Evolutionary conservation across 2,113 vertebrate species (phyloP).

Genomic region (Pandion haliaetus): DNA sequence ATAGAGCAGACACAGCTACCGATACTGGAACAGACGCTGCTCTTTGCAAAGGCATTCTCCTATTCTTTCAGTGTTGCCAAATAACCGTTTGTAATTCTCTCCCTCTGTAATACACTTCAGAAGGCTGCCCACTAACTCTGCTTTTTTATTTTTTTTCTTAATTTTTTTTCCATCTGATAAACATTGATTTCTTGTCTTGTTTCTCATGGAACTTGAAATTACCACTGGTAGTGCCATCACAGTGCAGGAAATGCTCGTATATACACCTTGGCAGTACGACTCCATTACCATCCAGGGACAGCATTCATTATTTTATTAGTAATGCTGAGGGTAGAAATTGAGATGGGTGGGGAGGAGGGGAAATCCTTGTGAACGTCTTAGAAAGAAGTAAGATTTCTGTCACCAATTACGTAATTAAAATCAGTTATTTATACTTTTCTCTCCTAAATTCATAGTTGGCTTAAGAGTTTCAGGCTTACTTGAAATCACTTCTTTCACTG

Average conservation of each 20-base stretch:
- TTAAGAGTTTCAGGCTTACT: neutral
- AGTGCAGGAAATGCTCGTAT: neutral
- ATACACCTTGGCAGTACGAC: neutral
- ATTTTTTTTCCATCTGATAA: neutral
- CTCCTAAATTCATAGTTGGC: neutral
- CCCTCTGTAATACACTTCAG: neutral
- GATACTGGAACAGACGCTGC: neutral
- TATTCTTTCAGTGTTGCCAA: neutral
- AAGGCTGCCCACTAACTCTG: neutral
- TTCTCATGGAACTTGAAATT: slow-evolving; percentile 15
- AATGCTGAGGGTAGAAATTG: neutral
- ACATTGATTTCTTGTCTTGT: neutral
- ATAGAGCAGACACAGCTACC: neutral
- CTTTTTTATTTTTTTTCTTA: neutral
- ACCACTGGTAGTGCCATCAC: neutral
- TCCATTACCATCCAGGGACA: neutral
- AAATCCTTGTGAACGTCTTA: neutral
- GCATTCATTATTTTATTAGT: neutral
- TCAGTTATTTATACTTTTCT: neutral
- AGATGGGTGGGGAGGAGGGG: too few species aligned
- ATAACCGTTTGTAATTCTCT: neutral
- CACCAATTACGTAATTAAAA: neutral
- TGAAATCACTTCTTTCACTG: neutral
- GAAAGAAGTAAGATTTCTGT: neutral
- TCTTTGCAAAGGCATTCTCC: neutral